Base-by-base conservation (phyloP, 2,113 vertebrate species). In the Serinus canaria region DNA sequence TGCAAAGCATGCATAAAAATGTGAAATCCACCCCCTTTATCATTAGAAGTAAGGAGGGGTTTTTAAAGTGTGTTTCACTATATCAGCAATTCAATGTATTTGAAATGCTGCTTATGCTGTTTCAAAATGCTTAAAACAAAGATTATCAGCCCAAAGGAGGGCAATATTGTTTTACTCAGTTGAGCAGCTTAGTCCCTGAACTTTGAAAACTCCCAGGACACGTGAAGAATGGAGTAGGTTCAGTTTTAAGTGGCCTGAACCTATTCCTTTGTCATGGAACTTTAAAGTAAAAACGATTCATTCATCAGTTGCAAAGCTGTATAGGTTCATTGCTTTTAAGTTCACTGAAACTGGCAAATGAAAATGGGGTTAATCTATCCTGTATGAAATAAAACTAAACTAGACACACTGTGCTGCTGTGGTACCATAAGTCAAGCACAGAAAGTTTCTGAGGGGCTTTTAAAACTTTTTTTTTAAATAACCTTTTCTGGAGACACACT, bases 201-300 rank as follows among this genome's bases (percentile, higher is more conserved):
- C 16, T 79, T 64, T 13, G 23, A 43, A 23, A 83, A 46, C 28
- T 77, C 11, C 14, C 11, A 44, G 33, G 46, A 39, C 11, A 3
- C 17, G 23, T 1, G 4, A 52, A 59, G 46, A 52, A 20, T 28
- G 47, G 3, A 5, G 15, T 23, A 35, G 30, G 7, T 12, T 63
- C 66, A 50, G 28, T 76, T 89, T 72, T 64, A 44, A 20, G 12
- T 44, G 30, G 13, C 46, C 25, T 39, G 23, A 53, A 50, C n/a
- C 27, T 28, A 2, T 46, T 76, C 3, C 8, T 44, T 74, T 68
- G 21, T 60, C 50, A 2, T 0, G 1, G 41, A 63, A 23, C 20
- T 85, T 67, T 10, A 16, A 47, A 67, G 21, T 13, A n/a, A 37
- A 83, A 86, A n/a, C 6, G 4, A 39, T 68, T 4, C 0, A 0